Conservation (phyloP, 2,888 invertebrate genomes). For the Lithosia quadra region DNA sequence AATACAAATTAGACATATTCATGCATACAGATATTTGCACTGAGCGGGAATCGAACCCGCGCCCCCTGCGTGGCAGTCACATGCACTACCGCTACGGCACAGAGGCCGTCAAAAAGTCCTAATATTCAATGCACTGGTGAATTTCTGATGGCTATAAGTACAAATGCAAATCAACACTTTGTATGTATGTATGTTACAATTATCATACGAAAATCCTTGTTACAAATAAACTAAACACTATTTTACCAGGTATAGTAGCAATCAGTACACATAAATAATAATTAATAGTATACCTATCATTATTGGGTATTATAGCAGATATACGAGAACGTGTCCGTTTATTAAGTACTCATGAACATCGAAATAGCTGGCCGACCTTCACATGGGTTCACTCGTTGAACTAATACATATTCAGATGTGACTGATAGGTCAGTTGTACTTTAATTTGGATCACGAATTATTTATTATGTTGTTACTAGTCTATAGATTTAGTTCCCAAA, state of each 20-base stretch:
- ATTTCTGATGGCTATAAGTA: too few relatives aligned
- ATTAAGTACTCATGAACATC: conserved; percentile 9
- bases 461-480: background rate
- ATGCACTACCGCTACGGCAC: too few relatives aligned
- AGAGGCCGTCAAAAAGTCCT: too few relatives aligned
- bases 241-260: background rate
- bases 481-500: too few relatives aligned
- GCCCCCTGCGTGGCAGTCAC: too few relatives aligned
- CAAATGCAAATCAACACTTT: too few relatives aligned
- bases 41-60: too few relatives aligned
- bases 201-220: too few relatives aligned
- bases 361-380: conserved; percentile 2
- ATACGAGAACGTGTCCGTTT: background rate
- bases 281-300: background rate
- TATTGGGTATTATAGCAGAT: background rate
- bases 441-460: background rate
- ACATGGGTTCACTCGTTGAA: conserved; percentile 9
- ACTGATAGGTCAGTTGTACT: conserved; percentile 10
- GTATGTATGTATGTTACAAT: too few relatives aligned
- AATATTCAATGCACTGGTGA: too few relatives aligned
- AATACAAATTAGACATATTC: too few relatives aligned
- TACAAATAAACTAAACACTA: background rate
- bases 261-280: background rate
- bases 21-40: background rate
- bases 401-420: conserved; percentile 14